These are phyloP conservation scores for Diplodus puntazzo DNA, from an alignment of 2,797 vertebrate genomes.

Conservation along the genomic window DNA sequence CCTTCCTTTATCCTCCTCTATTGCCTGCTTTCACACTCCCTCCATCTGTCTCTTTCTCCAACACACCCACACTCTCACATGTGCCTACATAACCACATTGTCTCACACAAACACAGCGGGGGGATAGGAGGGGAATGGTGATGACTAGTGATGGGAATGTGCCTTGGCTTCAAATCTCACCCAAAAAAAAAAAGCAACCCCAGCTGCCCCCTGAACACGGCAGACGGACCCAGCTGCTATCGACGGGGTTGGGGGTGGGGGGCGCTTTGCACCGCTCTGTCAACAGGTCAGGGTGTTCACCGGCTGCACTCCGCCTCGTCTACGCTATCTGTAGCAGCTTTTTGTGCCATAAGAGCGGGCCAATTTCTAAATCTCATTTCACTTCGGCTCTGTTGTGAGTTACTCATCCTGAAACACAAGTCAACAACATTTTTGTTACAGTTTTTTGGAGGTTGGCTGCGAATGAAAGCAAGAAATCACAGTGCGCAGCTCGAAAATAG, in stretches of 20 bases:
- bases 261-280: conserved; percentile 10
- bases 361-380: conserved; percentile 24
- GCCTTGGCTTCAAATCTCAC: conserved; percentile 55
- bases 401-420: conserved; percentile 37
- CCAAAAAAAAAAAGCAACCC: conserved; percentile 10
- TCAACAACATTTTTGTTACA: conserved; percentile 17
- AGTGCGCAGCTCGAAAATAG: no score
- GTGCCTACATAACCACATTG: conserved; percentile 56
- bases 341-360: conserved; percentile 17
- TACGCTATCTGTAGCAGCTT: conserved; percentile 38
- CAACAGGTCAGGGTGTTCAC: conserved; percentile 48
- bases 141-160: conserved; percentile 45
- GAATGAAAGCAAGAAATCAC: conserved; percentile 2
- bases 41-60: conserved; percentile 33
- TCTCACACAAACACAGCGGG: conserved; percentile 58
- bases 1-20: conserved; percentile 34
- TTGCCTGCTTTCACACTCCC: conserved; percentile 18
- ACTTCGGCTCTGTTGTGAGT: conserved; percentile 23
- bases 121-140: conserved; percentile 25
- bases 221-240: conserved; percentile 59
- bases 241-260: not conserved
- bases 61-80: conserved; percentile 40
- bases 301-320: conserved; percentile 36
- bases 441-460: not conserved
- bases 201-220: conserved; percentile 42